A percentile compares a stretch with the other conserved stretches of the same genome.
Conservation (phyloP, 2,888 invertebrate species). For the Brassicogethes aeneus region DNA sequence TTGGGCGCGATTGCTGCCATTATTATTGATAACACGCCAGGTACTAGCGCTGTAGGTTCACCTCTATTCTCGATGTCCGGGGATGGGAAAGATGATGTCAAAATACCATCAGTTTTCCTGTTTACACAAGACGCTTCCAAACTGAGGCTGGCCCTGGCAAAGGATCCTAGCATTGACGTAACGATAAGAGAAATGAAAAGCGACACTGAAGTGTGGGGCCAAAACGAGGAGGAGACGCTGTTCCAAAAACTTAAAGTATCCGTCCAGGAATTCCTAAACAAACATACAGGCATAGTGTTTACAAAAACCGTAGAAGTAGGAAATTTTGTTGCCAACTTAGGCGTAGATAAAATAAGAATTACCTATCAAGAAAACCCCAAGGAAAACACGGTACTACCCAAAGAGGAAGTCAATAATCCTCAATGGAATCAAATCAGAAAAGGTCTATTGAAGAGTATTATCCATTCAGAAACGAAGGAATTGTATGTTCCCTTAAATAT, state of each 20-base stretch:
- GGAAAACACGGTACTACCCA: neutral
- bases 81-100: constrained; percentile 78
- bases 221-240: constrained; percentile 41
- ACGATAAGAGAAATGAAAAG: constrained; percentile 42
- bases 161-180: constrained; percentile 48
- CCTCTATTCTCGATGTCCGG: constrained; percentile 96
- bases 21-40: constrained; percentile 73
- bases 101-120: constrained; percentile 85
- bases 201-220: constrained; percentile 37
- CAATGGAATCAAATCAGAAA: constrained; percentile 36
- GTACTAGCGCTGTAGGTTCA: constrained; percentile 63
- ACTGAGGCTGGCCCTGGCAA: constrained; percentile 51
- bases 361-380: constrained; percentile 21
- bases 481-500: constrained; percentile 35
- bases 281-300: constrained; percentile 36
- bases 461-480: constrained; percentile 32
- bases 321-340: constrained; percentile 34
- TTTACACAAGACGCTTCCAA: constrained; percentile 68
- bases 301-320: constrained; percentile 32
- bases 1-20: constrained; percentile 80
- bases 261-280: constrained; percentile 40
- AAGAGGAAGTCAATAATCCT: constrained; percentile 21
- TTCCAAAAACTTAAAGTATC: constrained; percentile 40
- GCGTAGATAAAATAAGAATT: constrained; percentile 33
- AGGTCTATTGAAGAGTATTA: constrained; percentile 33